Evolutionary conservation across 1,140 invertebrate genomes (phyloP).

Genomic region (Apis florea): DNA sequence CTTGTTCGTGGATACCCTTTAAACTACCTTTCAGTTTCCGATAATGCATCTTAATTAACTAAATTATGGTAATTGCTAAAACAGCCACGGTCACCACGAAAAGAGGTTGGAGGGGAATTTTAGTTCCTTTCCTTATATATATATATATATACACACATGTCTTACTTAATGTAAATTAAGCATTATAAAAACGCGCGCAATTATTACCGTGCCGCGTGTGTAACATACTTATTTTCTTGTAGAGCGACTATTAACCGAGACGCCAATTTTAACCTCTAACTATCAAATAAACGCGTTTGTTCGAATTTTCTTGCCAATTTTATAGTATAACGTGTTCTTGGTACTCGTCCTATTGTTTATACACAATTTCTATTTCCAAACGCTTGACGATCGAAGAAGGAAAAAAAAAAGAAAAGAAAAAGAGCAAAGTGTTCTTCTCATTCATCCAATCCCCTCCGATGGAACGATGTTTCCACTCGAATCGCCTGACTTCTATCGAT

Average conservation of each 20-base stretch:
- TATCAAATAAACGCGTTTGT: conserved; percentile 29
- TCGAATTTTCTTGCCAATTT: not conserved
- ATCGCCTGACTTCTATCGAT: conserved; percentile 27
- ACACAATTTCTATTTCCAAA: not conserved
- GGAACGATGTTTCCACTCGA: not conserved
- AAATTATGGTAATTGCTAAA: conserved; percentile 55
- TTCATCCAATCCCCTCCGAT: not conserved
- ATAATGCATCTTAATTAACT: conserved; percentile 60
- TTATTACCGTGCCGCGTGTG: conserved; percentile 14
- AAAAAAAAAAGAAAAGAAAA: not conserved
- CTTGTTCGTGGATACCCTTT: conserved; percentile 25
- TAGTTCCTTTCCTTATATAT: not conserved
- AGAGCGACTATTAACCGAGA: conserved; percentile 12
- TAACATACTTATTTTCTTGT: conserved; percentile 12
- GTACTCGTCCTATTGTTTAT: not conserved
- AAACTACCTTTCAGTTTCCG: conserved; percentile 44
- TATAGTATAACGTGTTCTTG: not conserved
- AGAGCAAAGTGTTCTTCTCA: not conserved
- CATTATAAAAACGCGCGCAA: conserved; percentile 41
- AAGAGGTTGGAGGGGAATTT: not conserved
- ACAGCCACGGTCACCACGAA: not conserved
- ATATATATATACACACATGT: not conserved
- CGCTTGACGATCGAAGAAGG: conserved; percentile 10
- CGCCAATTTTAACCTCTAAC: conserved; percentile 30
- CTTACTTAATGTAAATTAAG: conserved; percentile 46